Percentiles rank a stretch among this genome's conserved stretches.
These are phyloP conservation scores for Sycobia sp. DNA, from an alignment of 1,140 invertebrate genomes.

Conservation along the genomic window DNA sequence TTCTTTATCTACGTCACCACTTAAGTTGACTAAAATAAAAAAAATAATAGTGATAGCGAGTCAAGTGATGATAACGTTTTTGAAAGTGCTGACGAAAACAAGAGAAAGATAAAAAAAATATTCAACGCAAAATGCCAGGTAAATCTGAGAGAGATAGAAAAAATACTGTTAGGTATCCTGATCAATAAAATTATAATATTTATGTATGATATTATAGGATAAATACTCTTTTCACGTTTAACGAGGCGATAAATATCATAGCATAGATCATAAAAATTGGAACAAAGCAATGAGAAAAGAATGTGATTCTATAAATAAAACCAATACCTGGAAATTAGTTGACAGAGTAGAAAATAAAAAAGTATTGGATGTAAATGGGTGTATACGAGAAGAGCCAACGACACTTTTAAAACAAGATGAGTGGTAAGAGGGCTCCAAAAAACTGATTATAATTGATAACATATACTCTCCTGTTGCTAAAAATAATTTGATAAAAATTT, in stretches of 20 bases:
- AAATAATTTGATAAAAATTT: constrained; percentile 15
- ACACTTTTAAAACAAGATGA: constrained; percentile 23
- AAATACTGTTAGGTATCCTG: not conserved
- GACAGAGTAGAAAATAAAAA: constrained; percentile 19
- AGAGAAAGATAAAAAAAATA: not conserved
- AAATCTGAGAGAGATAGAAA: not conserved
- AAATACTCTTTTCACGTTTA: constrained; percentile 11
- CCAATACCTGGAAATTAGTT: constrained; percentile 26
- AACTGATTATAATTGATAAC: constrained; percentile 40
- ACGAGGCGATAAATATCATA: constrained; percentile 22
- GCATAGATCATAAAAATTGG: constrained; percentile 15
- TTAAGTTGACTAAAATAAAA: not conserved
- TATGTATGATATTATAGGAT: constrained; percentile 9
- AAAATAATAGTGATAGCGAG: not conserved
- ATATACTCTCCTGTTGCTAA: constrained; percentile 29
- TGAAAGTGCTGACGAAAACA: constrained; percentile 8
- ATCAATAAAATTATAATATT: constrained; percentile 5
- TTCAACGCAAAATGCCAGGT: not conserved
- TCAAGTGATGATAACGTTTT: not conserved
- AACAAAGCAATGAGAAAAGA: constrained; percentile 23
- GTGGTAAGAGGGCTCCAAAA: constrained; percentile 20
- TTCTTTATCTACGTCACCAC: no score
- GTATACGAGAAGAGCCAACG: constrained; percentile 15
- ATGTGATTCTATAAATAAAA: constrained; percentile 21
- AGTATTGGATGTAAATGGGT: constrained; percentile 28